phyloP scores from a whole-genome alignment of 2,113 vertebrate genomes.

The Mesembrinibis cayennensis region DNA sequence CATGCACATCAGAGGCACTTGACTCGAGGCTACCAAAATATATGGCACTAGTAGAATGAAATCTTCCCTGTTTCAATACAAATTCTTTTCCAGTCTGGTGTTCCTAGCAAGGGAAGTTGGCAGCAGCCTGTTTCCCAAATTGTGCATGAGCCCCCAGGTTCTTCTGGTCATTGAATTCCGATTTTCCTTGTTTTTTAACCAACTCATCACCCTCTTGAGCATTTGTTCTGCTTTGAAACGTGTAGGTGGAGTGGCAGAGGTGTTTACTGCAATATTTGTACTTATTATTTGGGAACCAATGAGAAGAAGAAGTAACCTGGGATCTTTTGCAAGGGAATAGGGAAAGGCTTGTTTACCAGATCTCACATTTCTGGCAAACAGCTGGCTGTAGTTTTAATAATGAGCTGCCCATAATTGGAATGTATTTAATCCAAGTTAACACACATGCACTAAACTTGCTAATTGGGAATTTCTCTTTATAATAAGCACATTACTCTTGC shows the following conservation, averaged over 20 bases:
- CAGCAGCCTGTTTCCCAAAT: not conserved
- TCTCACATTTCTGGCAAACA: slow-evolving; percentile 44
- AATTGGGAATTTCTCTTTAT: slow-evolving; percentile 68
- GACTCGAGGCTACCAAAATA: not conserved
- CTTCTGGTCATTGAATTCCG: not conserved
- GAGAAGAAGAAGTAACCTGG: not conserved
- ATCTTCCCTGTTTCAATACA: not conserved
- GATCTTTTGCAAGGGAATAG: not conserved
- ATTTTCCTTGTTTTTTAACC: not conserved
- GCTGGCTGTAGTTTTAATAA: slow-evolving; percentile 69
- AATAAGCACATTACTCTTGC: slow-evolving; percentile 60
- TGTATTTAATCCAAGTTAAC: slow-evolving; percentile 63
- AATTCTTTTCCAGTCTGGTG: not conserved
- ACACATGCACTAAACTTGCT: slow-evolving; percentile 56
- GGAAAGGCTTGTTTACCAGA: slow-evolving; percentile 34
- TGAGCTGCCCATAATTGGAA: slow-evolving; percentile 63
- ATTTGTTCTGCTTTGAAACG: not conserved
- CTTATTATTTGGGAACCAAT: not conserved
- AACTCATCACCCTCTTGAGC: not conserved
- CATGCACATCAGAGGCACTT: not conserved
- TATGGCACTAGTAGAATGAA: not conserved
- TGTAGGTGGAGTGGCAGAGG: not conserved
- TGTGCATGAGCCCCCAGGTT: not conserved
- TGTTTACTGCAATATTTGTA: not conserved
- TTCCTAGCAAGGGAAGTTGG: not conserved